These are phyloP conservation scores for Bemisia tabaci DNA, from an alignment of 1,140 invertebrate species.

Conservation along the genomic window DNA sequence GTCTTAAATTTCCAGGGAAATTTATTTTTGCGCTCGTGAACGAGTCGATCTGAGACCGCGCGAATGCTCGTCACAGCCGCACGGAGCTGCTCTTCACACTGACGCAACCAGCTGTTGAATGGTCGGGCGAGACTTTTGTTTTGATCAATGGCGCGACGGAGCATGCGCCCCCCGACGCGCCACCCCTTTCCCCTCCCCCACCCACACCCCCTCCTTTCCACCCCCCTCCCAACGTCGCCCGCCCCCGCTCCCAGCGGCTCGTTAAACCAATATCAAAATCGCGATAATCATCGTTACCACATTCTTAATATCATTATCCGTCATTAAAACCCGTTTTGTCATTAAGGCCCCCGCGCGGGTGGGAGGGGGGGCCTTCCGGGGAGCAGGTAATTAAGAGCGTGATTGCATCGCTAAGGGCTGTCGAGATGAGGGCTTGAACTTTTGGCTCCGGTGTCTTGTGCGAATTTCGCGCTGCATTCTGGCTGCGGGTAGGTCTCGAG, in stretches of 20 bases:
- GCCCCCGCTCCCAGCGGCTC: background rate
- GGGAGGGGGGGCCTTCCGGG: too few relatives aligned
- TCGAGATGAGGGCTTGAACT: too few relatives aligned
- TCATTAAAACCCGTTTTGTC: background rate
- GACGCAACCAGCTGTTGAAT: background rate
- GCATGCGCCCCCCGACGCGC: background rate
- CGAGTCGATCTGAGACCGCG: background rate
- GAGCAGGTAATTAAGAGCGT: too few relatives aligned
- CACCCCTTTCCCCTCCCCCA: background rate
- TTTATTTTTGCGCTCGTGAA: too few relatives aligned
- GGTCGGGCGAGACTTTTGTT: background rate
- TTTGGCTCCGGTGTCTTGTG: too few relatives aligned
- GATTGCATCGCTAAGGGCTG: too few relatives aligned
- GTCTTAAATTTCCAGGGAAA: too few relatives aligned
- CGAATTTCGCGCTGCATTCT: too few relatives aligned
- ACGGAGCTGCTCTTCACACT: background rate
- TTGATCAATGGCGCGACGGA: background rate
- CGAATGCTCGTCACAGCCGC: background rate
- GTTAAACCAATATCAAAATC: background rate
- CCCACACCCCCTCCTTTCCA: background rate
- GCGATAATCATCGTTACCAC: background rate
- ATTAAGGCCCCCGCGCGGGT: too few relatives aligned
- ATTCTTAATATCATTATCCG: background rate
- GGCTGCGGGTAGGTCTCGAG: too few relatives aligned
- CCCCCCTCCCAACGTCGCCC: background rate